Conservation (phyloP, 2,888 invertebrate genomes). For the Seira musarum region DNA sequence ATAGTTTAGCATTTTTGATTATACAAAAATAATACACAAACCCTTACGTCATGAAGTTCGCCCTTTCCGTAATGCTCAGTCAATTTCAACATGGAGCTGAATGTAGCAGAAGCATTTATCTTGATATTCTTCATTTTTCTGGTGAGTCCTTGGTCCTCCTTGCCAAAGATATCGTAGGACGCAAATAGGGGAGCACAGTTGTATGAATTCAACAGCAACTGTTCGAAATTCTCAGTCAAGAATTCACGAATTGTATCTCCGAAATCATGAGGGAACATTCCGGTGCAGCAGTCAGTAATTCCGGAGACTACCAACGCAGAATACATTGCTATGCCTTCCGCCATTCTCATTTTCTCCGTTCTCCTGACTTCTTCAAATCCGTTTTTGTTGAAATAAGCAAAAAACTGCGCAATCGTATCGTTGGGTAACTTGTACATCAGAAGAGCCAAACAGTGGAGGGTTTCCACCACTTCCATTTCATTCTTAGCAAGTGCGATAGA, state of each 20-base stretch:
- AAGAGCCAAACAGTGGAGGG: conserved; percentile 59
- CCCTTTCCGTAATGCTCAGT: conserved; percentile 33
- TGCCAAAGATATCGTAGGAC: conserved; percentile 36
- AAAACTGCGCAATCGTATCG: conserved; percentile 45
- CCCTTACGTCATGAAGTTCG: conserved; percentile 61
- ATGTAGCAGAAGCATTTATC: conserved; percentile 24
- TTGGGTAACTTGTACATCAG: conserved; percentile 59
- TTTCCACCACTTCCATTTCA: conserved; percentile 61
- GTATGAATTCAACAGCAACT: conserved; percentile 59
- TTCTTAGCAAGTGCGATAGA: conserved; percentile 52
- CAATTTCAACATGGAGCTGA: conserved; percentile 26
- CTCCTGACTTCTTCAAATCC: conserved; percentile 34
- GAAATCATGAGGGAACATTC: conserved; percentile 37
- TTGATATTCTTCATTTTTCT: conserved; percentile 23
- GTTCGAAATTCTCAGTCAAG: conserved; percentile 44
- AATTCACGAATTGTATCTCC: conserved; percentile 44
- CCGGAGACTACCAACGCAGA: conserved; percentile 37
- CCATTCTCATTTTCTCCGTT: conserved; percentile 49
- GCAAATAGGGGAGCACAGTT: conserved; percentile 53
- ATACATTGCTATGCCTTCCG: conserved; percentile 60
- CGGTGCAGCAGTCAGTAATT: conserved; percentile 52
- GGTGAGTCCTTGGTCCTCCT: conserved; percentile 28
- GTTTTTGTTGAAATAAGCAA: conserved; percentile 18
- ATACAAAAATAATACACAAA: too few species aligned
- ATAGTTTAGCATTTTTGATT: too few species aligned